Evolutionary conservation across 2,888 invertebrate genomes (phyloP).

Genomic region (Erpobdella octoculata): DNA sequence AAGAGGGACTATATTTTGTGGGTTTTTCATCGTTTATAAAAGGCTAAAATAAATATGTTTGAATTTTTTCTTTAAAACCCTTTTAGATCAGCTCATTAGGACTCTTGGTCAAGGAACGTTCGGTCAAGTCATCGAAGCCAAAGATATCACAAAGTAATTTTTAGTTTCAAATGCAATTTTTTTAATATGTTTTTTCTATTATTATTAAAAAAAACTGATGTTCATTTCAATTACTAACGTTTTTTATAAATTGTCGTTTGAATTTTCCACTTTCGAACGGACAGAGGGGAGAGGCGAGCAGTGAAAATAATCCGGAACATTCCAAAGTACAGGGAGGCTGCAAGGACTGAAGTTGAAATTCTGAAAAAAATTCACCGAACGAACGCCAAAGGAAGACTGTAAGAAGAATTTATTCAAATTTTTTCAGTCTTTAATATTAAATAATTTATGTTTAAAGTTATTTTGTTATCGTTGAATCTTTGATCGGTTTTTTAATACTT

Average conservation of each 20-base stretch:
- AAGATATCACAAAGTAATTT: constrained; percentile 71
- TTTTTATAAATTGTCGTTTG: neutral
- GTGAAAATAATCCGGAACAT: constrained; percentile 99
- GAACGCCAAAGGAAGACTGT: constrained; percentile 90
- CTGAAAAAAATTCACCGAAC: constrained; percentile 87
- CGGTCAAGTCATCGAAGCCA: constrained; percentile 98
- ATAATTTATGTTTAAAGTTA: neutral
- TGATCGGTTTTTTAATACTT: neutral
- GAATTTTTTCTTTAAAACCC: constrained; percentile 28
- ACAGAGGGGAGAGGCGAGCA: constrained; percentile 56
- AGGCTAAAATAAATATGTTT: neutral
- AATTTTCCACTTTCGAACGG: neutral
- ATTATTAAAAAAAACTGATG: neutral
- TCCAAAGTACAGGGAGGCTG: constrained; percentile 97
- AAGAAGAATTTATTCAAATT: too few relatives aligned
- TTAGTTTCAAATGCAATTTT: neutral
- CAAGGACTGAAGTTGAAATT: constrained; percentile 96
- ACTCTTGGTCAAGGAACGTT: constrained; percentile 99
- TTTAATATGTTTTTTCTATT: neutral
- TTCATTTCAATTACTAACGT: neutral
- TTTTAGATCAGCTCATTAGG: constrained; percentile 90
- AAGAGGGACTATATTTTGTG: too few relatives aligned
- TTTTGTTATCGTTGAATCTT: neutral
- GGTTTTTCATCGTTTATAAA: too few relatives aligned
- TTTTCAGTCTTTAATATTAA: neutral